Evolutionary conservation across 2,888 invertebrate species (phyloP), one percentile per base, ranked within the genome.

Genomic region (Philereme transversata): DNA sequence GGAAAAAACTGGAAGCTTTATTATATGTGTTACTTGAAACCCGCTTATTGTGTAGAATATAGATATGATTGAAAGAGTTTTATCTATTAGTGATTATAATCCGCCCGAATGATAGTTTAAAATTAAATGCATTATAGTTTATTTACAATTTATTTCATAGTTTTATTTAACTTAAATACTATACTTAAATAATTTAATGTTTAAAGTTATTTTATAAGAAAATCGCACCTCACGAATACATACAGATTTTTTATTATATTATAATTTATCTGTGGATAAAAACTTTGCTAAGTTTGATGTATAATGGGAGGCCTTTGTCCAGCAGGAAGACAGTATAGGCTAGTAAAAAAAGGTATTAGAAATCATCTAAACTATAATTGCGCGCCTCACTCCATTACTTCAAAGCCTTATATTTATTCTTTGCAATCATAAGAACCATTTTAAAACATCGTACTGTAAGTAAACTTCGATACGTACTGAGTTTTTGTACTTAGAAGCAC

Each of bases 141-240:
- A 67, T 68, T 51, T 68, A 70, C 64, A 68, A 47, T 66, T 68
- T 60, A 66, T 64, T 65, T 53, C n/a, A n/a, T 51, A 51, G 6
- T 65, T 64, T 61, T 36, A 57, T 57, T 64, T 54, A 43, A 51
- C 44, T 52, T 59, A 56, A 9, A 33, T 50, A 1, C 34, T 46
- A 35, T 43, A n/a, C 51, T 36, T 51, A 50, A 33, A 5, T 22
- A 46, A 41, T 4, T n/a, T 46, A 22, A 22, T 3, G 22, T 22
- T 22, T 22, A 22, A 22, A 22, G 22, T 22, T 22, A 52, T 52
- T 33, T 22, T 58, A 3, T n/a, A 58, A 38, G 10, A 40, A 38
- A 44, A 8, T 33, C 40, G 40, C 45, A 22, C n/a, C 45, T 9
- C 33, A 11, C 11, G 43, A 22, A 34, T 51, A 50, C 11, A 50